phyloP scores from a whole-genome alignment of 2,113 vertebrate genomes.

The Perca flavescens region DNA sequence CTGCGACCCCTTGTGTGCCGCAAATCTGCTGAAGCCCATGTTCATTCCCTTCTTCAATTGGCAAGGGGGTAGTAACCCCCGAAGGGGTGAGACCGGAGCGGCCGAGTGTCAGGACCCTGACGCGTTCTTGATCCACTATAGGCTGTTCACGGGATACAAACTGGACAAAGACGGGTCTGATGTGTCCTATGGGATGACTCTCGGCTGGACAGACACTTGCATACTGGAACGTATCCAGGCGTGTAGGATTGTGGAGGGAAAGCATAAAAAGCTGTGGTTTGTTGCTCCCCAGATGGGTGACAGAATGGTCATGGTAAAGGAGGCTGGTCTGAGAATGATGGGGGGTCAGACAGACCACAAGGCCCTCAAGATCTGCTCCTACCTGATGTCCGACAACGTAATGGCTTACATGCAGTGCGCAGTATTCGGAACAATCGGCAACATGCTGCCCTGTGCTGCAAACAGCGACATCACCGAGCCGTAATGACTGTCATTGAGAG shows the following conservation, averaged over 20 bases:
- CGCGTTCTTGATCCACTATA: neutral
- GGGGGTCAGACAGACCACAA: neutral
- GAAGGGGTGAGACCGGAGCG: fast-evolving
- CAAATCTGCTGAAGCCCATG: constrained; percentile 2
- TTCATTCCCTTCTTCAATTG: neutral
- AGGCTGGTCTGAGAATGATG: neutral
- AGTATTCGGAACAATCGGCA: neutral
- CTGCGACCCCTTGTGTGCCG: neutral
- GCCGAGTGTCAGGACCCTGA: neutral
- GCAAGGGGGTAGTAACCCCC: neutral
- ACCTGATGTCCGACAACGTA: neutral
- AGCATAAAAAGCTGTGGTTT: neutral
- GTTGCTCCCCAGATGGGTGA: constrained; percentile 12
- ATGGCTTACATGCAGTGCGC: neutral
- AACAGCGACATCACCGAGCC: neutral
- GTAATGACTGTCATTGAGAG: neutral
- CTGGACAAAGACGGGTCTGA: neutral
- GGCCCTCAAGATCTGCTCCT: neutral
- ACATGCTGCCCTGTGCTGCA: constrained; percentile 1
- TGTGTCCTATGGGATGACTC: neutral
- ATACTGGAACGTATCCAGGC: neutral
- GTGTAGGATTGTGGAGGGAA: neutral
- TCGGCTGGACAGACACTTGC: neutral
- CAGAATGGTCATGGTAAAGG: neutral
- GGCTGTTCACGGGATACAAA: neutral